A percentile compares a stretch with the other conserved stretches of the same genome.
These are phyloP conservation scores for Anagyrus pseudococci DNA, from an alignment of 2,888 invertebrate genomes.

Conservation along the genomic window DNA sequence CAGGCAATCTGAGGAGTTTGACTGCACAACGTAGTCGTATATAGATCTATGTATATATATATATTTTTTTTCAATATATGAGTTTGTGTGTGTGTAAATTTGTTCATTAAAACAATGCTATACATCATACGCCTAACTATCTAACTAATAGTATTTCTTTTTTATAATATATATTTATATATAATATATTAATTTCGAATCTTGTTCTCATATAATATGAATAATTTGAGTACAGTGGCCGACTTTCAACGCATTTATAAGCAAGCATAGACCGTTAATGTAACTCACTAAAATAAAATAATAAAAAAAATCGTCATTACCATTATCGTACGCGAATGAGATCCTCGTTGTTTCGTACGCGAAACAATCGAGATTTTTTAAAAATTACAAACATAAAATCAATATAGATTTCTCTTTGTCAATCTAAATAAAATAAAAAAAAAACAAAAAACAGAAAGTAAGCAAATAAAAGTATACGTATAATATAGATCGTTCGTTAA, in stretches of 20 bases:
- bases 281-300: constrained; percentile 45
- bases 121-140: constrained; percentile 54
- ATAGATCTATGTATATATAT: constrained; percentile 37
- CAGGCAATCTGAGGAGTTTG: constrained; percentile 34
- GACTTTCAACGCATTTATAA: constrained; percentile 47
- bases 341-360: not conserved
- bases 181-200: constrained; percentile 60
- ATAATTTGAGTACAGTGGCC: constrained; percentile 57
- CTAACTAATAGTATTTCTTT: constrained; percentile 45
- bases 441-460: constrained; percentile 4
- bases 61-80: constrained; percentile 26
- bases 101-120: constrained; percentile 55
- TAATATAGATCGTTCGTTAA: constrained; percentile 26
- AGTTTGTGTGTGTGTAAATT: constrained; percentile 48
- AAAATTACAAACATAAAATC: too few relatives aligned
- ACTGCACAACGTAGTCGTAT: constrained; percentile 38
- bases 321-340: not conserved
- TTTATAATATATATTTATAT: constrained; percentile 47
- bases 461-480: constrained; percentile 27
- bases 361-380: not conserved
- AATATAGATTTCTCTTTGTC: too few relatives aligned
- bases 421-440: constrained; percentile 22
- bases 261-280: constrained; percentile 58
- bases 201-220: constrained; percentile 55
- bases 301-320: constrained; percentile 30